Conservation (phyloP, 2,113 vertebrate genomes). For the Brienomyrus brachyistius region DNA sequence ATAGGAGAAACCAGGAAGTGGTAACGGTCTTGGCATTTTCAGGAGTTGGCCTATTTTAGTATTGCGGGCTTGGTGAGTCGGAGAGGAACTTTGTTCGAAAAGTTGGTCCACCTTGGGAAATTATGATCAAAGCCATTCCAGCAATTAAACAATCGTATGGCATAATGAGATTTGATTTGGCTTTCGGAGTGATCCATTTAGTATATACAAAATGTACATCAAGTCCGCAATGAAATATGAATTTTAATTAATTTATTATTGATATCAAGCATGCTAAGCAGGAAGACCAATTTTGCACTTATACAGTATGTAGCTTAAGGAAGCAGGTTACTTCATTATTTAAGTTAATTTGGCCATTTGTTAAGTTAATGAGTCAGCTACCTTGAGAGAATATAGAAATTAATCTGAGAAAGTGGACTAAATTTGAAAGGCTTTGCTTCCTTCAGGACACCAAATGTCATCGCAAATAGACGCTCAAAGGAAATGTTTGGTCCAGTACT, state of each 20-base stretch:
- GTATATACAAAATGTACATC: constrained; percentile 25
- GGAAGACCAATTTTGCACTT: background rate
- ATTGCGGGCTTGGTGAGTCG: constrained; percentile 7
- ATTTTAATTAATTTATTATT: constrained; percentile 26
- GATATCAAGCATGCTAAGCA: constrained; percentile 16
- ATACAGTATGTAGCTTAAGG: background rate
- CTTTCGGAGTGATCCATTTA: constrained; percentile 30
- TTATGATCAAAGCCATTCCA: constrained; percentile 42
- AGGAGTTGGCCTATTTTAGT: constrained; percentile 13
- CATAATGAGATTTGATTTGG: constrained; percentile 44
- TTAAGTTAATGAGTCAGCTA: constrained; percentile 2
- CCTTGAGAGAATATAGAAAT: background rate
- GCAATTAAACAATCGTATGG: constrained; percentile 36
- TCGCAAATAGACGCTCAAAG: background rate
- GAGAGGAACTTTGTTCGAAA: constrained; percentile 39
- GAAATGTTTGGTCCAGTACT: background rate
- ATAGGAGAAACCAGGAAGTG: background rate
- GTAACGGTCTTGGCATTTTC: background rate
- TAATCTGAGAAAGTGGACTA: background rate
- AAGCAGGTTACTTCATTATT: background rate
- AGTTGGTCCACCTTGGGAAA: constrained; percentile 41
- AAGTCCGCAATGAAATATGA: constrained; percentile 34
- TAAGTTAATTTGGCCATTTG: constrained; percentile 1
- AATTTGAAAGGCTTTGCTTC: background rate
- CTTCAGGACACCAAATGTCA: constrained; percentile 4